Evolutionary conservation across 1,140 invertebrate genomes (phyloP).

Genomic region (Eupeodes corollae): DNA sequence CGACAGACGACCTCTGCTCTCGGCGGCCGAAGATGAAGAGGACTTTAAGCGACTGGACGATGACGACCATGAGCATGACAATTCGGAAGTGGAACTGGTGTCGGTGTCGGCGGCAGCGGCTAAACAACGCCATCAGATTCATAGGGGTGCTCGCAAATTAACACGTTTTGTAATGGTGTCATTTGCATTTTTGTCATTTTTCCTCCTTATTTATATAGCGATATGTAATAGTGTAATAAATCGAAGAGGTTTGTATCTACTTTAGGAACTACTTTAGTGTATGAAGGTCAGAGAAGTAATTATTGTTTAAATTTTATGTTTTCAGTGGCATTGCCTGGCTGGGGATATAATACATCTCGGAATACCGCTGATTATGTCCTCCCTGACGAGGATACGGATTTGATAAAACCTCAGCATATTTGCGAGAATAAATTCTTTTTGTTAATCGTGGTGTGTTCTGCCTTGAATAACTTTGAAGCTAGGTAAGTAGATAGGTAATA

Average conservation of each 20-base stretch:
- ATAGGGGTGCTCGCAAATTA: neutral
- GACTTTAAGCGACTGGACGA: no score
- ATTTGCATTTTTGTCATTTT: constrained; percentile 37
- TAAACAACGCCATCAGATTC: neutral
- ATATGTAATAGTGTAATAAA: constrained; percentile 38
- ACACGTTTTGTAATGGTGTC: neutral
- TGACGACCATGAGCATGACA: no score
- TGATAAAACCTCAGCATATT: constrained; percentile 49
- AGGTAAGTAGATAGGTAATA: constrained; percentile 12
- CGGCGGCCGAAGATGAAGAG: no score
- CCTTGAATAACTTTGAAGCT: constrained; percentile 52
- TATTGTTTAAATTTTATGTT: constrained; percentile 6
- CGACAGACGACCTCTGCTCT: no score
- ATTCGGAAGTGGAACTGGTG: no score
- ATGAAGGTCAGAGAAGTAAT: no score
- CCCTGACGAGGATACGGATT: constrained; percentile 53
- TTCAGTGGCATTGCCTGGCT: constrained; percentile 42
- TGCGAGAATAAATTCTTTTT: constrained; percentile 48
- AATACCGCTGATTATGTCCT: constrained; percentile 58
- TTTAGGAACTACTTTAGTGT: neutral
- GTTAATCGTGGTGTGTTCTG: constrained; percentile 62
- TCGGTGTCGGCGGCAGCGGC: neutral
- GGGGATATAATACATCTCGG: constrained; percentile 58
- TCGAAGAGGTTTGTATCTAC: constrained; percentile 7
- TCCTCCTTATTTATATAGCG: constrained; percentile 40